These are phyloP conservation scores for Indicator indicator DNA, from an alignment of 2,113 vertebrate species.

Conservation along the genomic window DNA sequence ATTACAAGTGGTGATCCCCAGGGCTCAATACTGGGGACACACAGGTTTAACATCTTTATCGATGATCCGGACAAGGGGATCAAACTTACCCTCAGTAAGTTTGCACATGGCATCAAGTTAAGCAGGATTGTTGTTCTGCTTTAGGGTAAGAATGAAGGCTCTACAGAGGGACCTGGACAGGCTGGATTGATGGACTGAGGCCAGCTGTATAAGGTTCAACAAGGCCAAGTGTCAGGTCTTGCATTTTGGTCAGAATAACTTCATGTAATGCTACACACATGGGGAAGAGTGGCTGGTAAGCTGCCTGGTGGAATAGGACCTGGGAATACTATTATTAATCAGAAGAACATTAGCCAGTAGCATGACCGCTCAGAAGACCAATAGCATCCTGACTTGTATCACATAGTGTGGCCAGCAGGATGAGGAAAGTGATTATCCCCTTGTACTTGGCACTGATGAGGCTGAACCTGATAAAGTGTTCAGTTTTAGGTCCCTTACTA, in stretches of 20 bases:
- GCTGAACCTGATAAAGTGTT: too few relatives aligned
- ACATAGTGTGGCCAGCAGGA: not conserved
- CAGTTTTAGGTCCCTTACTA: too few relatives aligned
- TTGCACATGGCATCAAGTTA: not conserved
- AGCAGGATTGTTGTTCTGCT: not conserved
- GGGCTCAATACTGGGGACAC: not conserved
- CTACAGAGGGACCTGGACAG: not conserved
- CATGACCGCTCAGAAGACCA: not conserved
- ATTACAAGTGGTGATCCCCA: not conserved
- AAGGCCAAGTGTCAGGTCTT: not conserved
- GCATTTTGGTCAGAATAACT: not conserved
- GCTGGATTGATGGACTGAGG: not conserved
- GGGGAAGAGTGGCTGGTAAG: not conserved
- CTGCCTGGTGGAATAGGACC: not conserved
- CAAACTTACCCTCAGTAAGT: not conserved
- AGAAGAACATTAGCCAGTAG: not conserved
- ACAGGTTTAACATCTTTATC: not conserved
- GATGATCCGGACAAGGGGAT: not conserved
- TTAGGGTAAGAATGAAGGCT: not conserved
- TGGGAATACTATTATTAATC: not conserved
- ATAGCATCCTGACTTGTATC: not conserved
- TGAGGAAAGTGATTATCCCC: rapidly evolving
- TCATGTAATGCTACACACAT: not conserved
- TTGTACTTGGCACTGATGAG: not conserved
- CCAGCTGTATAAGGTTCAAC: not conserved